Percentiles rank a stretch among this genome's conserved stretches.
These are phyloP conservation scores for Iguana delicatissima DNA, from an alignment of 2,797 vertebrate species.

Conservation along the genomic window DNA sequence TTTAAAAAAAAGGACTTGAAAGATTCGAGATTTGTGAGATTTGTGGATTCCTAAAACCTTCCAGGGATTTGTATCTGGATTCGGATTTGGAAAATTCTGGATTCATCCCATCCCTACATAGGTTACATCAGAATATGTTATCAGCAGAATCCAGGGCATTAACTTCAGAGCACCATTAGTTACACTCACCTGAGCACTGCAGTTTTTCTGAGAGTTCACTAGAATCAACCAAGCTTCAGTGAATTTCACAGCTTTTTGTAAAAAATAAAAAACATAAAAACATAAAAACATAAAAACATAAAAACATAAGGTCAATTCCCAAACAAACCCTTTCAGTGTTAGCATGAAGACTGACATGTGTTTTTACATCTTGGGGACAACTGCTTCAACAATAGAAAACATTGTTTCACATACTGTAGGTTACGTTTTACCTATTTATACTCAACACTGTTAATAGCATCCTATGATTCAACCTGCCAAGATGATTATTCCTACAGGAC, in stretches of 20 bases:
- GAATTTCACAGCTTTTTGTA: slow-evolving; percentile 43
- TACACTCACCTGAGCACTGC: slow-evolving; percentile 35
- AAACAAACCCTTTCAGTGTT: slow-evolving; percentile 57
- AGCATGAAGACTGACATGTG: slow-evolving; percentile 35
- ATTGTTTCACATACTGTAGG: slow-evolving; percentile 52
- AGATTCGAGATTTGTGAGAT: too few relatives aligned
- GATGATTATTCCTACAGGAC: slow-evolving; percentile 54
- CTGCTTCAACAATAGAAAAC: slow-evolving; percentile 46
- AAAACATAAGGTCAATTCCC: slow-evolving; percentile 43
- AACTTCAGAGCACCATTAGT: slow-evolving; percentile 12
- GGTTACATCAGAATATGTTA: too few relatives aligned
- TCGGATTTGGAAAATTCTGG: too few relatives aligned
- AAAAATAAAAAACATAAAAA: too few relatives aligned
- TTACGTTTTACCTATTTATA: slow-evolving; percentile 60
- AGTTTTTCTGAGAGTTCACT: slow-evolving; percentile 50
- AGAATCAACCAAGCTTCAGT: background rate
- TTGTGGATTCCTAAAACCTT: too few relatives aligned
- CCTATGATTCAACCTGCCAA: slow-evolving; percentile 47
- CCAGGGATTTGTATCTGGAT: too few relatives aligned
- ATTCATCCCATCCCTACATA: too few relatives aligned
- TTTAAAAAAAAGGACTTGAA: too few relatives aligned
- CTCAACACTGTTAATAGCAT: slow-evolving; percentile 52
- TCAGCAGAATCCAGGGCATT: too few relatives aligned
- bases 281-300: too few relatives aligned
- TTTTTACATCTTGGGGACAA: slow-evolving; percentile 47